Base-by-base conservation (phyloP, 2,797 vertebrate genomes). In the Australoheros facetus region DNA sequence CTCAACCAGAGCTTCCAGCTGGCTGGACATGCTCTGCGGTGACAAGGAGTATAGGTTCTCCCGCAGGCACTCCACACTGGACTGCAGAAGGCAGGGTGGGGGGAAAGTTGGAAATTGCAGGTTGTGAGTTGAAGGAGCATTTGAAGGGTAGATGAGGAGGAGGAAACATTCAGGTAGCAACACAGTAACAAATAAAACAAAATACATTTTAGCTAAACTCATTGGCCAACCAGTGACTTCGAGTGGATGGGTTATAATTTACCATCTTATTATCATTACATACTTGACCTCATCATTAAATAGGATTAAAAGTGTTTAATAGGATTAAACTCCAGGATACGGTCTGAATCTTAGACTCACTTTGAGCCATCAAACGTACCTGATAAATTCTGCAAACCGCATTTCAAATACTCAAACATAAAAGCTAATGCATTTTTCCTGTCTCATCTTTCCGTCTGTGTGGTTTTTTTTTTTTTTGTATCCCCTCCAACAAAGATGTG, bases 1-100 rank as follows among this genome's bases (percentile, higher is more conserved):
- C 92, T 99, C 98, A 85, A 98, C 91, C 89, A 99, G 94, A 70
- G 94, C 93, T 89, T 98, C 97, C 90, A 99, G 89, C 88, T 97
- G 96, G 26, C 94, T 90, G 1, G 92, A 94, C 85, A 99, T 88
- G 80, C 93, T 96, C 90, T 98, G 97, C 82, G 96, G 97, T 1
- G 97, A 94, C 60, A 95, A 89, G 83, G 95, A 93, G 92, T 96
- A 96, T 85, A 97, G 94, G 88, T 97, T 97, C 77, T 98, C 98
- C 87, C 96, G 94, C 85, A 99, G 96, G 88, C 94, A 93, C 93
- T 99, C 97, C 87, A 99, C 96, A 62, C 94, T 97, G 87, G 92
- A 94, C 98, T 99, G 90, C 17, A 76, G 19, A 51, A 34, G 51
- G 13, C 19, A 53, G 53, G 39, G 11, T 16, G 12, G 13, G 8